Evolutionary conservation across 1,140 invertebrate species (phyloP).

Genomic region (Aphidius ervi): DNA sequence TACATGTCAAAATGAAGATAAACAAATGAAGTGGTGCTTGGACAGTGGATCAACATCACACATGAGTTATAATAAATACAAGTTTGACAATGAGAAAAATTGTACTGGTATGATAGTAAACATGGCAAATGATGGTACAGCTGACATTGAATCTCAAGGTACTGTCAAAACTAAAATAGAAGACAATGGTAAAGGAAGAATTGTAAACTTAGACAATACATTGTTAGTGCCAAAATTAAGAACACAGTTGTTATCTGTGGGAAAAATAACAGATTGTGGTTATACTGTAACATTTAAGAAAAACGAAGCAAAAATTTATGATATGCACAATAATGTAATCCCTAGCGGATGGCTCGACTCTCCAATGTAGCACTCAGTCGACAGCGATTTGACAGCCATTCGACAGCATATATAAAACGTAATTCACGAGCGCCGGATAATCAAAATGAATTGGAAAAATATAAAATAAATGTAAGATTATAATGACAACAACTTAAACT

Average conservation of each 20-base stretch:
- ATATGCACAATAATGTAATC: no score
- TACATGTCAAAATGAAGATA: no score
- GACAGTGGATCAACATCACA: not conserved
- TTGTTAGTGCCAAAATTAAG: not conserved
- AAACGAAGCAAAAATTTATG: constrained; percentile 15
- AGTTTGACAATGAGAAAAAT: not conserved
- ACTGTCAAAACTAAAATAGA: not conserved
- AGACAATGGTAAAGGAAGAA: not conserved
- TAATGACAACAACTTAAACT: no score
- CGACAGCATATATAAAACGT: no score
- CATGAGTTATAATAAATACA: not conserved
- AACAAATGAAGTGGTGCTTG: no score
- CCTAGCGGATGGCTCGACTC: no score
- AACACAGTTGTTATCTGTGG: constrained; percentile 10
- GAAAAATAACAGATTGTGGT: constrained; percentile 21
- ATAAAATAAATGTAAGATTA: no score
- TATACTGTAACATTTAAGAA: constrained; percentile 19
- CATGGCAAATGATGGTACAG: not conserved
- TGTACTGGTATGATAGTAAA: not conserved
- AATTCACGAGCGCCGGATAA: no score
- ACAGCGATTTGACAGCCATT: no score
- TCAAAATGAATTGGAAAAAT: no score
- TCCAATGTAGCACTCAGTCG: no score
- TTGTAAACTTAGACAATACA: not conserved
- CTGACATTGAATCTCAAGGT: not conserved